A percentile compares a stretch with the other conserved stretches of the same genome.
Evolutionary conservation across 2,888 invertebrate species (phyloP).

Genomic region (Sericinus montela): DNA sequence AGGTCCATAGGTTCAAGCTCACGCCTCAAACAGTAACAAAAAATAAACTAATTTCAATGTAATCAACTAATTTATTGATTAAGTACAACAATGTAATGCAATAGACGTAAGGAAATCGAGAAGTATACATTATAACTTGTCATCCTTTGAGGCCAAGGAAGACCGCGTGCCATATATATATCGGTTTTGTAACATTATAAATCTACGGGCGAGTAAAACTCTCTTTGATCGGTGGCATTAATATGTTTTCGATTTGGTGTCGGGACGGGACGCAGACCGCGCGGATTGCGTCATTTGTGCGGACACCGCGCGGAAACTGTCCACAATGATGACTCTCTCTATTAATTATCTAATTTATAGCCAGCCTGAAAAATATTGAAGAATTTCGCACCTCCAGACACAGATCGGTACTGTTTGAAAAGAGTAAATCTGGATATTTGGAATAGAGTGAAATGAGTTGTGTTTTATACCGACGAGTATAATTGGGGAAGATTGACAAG

Average conservation of each 20-base stretch:
- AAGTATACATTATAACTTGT: too few relatives aligned
- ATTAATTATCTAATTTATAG: constrained; percentile 53
- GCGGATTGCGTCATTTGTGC: constrained; percentile 53
- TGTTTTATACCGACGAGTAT: constrained; percentile 29
- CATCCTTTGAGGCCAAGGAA: constrained; percentile 24
- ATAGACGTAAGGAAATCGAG: too few relatives aligned
- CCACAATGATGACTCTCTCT: constrained; percentile 51
- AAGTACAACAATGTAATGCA: too few relatives aligned
- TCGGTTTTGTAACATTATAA: constrained; percentile 26
- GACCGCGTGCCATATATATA: constrained; percentile 24
- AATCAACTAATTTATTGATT: too few relatives aligned
- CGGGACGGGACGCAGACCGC: constrained; percentile 57
- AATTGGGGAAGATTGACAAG: constrained; percentile 35
- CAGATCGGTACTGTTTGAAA: neutral
- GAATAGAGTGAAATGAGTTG: constrained; percentile 14
- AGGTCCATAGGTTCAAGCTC: too few relatives aligned
- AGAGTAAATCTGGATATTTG: neutral
- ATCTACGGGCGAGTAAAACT: constrained; percentile 45
- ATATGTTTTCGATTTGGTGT: constrained; percentile 68
- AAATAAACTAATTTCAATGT: too few relatives aligned
- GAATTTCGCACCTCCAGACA: constrained; percentile 27
- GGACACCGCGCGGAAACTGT: constrained; percentile 57
- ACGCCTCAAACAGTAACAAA: too few relatives aligned
- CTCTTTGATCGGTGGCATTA: constrained; percentile 69
- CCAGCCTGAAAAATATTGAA: constrained; percentile 40